phyloP scores from a whole-genome alignment of 1,140 invertebrate genomes.

The Zophobas morio region DNA sequence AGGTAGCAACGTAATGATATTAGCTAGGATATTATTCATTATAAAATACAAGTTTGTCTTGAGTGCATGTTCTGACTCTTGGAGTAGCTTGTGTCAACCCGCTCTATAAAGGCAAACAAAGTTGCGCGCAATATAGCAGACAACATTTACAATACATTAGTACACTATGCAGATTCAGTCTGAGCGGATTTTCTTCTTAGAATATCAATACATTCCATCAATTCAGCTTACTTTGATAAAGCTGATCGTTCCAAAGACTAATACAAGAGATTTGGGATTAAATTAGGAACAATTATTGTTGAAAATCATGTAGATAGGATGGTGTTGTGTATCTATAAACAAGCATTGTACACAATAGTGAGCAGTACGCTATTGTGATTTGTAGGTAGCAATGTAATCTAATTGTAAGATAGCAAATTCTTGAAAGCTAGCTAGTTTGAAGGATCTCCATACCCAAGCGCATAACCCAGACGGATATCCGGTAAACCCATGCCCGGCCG shows the following conservation, averaged over 20 bases:
- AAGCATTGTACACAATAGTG: constrained; percentile 8
- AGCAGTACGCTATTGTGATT: not conserved
- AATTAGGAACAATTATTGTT: constrained; percentile 6
- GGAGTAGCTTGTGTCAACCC: not conserved
- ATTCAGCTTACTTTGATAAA: not conserved
- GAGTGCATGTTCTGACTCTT: not conserved
- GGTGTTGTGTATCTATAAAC: constrained; percentile 8
- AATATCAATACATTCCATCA: constrained; percentile 17
- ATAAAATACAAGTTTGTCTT: not conserved
- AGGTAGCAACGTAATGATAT: too few relatives aligned
- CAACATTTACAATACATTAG: not conserved
- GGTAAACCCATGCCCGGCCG: constrained; percentile 18
- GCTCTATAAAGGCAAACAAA: not conserved
- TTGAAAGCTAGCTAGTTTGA: constrained; percentile 20
- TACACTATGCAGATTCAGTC: not conserved
- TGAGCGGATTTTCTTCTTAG: not conserved
- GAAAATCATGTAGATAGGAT: constrained; percentile 12
- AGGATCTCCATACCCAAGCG: constrained; percentile 15
- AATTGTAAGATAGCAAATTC: constrained; percentile 22
- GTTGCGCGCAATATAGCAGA: not conserved
- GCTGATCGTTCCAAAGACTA: constrained; percentile 9
- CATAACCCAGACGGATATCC: constrained; percentile 39
- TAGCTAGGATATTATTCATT: too few relatives aligned
- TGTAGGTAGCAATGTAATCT: constrained; percentile 10
- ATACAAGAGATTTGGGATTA: constrained; percentile 13